Conservation (phyloP, 2,797 vertebrate genomes). For the Peromyscus eremicus region DNA sequence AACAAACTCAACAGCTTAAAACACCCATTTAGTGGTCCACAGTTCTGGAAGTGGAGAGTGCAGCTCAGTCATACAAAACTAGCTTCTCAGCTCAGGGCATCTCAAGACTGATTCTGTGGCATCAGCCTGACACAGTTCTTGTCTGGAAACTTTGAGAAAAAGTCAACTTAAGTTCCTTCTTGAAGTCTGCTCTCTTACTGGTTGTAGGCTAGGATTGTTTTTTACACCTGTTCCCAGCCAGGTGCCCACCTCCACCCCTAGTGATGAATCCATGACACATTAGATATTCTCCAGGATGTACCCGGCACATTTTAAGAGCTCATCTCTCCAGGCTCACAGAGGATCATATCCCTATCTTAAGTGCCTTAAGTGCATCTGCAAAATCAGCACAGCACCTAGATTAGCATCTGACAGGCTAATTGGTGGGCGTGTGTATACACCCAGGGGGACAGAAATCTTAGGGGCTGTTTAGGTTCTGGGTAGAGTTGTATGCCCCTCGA, state of each 20-base stretch:
- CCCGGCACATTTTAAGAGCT: neutral
- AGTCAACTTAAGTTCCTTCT: neutral
- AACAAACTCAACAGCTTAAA: slow-evolving; percentile 8
- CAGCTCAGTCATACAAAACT: neutral
- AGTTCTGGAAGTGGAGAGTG: neutral
- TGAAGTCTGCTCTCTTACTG: neutral
- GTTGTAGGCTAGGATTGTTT: neutral
- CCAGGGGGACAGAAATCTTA: neutral
- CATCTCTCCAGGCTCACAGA: neutral
- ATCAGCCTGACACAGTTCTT: neutral
- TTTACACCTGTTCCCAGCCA: neutral
- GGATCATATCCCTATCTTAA: neutral
- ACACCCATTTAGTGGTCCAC: neutral
- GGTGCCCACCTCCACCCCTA: neutral
- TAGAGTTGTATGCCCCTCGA: slow-evolving; percentile 17
- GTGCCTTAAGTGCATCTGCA: neutral
- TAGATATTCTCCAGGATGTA: neutral
- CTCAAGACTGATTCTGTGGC: neutral
- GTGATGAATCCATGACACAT: neutral
- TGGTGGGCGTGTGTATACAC: neutral
- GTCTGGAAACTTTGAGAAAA: neutral
- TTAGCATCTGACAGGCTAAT: neutral
- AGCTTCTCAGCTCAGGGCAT: neutral
- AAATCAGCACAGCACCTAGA: neutral
- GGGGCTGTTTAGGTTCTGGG: neutral